Evolutionary conservation across 2,113 vertebrate genomes (phyloP).

Genomic region (Phalacrocorax carbo): DNA sequence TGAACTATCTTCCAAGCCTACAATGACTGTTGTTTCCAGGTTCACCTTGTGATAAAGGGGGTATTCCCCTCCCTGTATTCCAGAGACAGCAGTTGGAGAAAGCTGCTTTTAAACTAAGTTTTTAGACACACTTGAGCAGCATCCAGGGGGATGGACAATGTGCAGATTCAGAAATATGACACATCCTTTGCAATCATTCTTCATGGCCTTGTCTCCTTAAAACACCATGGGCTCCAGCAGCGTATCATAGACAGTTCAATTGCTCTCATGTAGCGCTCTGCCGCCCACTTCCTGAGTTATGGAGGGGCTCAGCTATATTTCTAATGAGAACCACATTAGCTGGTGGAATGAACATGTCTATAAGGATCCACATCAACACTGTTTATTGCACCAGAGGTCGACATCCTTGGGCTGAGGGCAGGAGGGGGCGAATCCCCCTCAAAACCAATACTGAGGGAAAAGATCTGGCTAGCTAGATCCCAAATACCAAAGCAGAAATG

Average conservation of each 20-base stretch:
- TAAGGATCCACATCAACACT: background rate
- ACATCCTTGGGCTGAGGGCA: background rate
- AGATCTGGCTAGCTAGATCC: background rate
- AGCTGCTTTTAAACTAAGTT: background rate
- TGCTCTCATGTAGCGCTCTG: background rate
- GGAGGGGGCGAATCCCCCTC: background rate
- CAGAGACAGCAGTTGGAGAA: background rate
- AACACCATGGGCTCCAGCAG: background rate
- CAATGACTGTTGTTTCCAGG: background rate
- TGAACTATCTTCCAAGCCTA: background rate
- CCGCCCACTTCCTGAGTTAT: background rate
- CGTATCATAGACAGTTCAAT: accelerated
- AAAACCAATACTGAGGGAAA: background rate
- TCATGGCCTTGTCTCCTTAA: background rate
- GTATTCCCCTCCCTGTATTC: background rate
- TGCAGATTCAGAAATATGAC: background rate
- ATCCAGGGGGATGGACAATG: background rate
- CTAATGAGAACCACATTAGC: background rate
- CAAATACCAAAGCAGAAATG: background rate
- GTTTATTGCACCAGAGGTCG: background rate
- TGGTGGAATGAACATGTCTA: background rate
- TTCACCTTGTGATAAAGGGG: background rate
- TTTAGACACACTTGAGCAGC: background rate
- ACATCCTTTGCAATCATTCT: background rate
- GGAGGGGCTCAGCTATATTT: background rate